phyloP scores from a whole-genome alignment of 1,140 invertebrate genomes.

The Drosophila eugracilis region DNA sequence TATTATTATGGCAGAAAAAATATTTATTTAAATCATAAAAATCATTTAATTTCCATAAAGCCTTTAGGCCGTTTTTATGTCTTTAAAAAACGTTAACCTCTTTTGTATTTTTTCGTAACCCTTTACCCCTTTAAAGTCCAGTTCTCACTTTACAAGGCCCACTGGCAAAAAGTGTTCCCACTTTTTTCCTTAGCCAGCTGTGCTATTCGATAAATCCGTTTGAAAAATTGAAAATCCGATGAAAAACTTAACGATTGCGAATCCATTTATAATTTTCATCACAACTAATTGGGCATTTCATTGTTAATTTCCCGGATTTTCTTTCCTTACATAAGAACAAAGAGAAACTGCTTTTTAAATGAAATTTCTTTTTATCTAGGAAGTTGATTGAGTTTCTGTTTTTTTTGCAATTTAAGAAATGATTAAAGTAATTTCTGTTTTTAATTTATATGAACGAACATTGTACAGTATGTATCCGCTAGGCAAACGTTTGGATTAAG shows the following conservation, averaged over 20 bases:
- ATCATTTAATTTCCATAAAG: neutral
- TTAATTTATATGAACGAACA: too few relatives aligned
- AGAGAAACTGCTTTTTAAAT: neutral
- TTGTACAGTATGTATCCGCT: too few relatives aligned
- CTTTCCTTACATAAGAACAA: too few relatives aligned
- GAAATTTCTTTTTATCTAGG: neutral
- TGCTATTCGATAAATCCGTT: conserved; percentile 21
- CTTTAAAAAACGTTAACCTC: neutral
- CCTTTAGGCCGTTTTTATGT: neutral
- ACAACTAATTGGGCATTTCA: conserved; percentile 21
- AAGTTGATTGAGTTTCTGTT: too few relatives aligned
- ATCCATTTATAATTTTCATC: conserved; percentile 3
- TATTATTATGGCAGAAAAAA: neutral
- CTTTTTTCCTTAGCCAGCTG: conserved; percentile 5
- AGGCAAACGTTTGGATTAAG: too few relatives aligned
- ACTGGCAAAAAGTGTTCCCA: neutral
- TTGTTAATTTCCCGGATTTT: neutral
- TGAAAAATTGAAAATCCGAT: conserved; percentile 8
- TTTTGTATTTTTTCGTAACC: neutral
- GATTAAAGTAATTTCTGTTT: too few relatives aligned
- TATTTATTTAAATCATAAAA: neutral
- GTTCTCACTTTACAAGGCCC: conserved; percentile 10
- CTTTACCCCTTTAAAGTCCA: neutral
- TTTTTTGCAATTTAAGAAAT: too few relatives aligned
- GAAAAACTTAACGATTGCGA: neutral